Evolutionary conservation across 2,113 vertebrate genomes (phyloP), one percentile per base, ranked within the genome.

Genomic region (Carassius carassius): DNA sequence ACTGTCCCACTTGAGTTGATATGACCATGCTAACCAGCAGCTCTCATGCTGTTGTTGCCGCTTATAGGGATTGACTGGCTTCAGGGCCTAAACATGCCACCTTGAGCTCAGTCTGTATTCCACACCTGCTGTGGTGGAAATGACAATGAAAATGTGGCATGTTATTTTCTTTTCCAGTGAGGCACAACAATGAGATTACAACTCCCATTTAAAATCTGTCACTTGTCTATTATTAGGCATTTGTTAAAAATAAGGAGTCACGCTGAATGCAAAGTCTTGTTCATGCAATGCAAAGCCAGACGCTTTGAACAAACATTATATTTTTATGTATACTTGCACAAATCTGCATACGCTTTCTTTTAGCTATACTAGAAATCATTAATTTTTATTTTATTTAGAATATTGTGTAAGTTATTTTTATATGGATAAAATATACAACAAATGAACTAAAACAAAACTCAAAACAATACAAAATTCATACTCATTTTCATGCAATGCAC

Each of bases 111-210:
- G 32, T 79, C 63, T 84, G 17, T 85, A 86, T 83, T 81, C 35
- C 78, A 85, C 89, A 90, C 85, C 89, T 90, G 89, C 86, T 85
- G 87, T 44, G 14, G 72, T 63, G 19, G 19, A 29, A 72, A 69
- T 82, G 44, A 90, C 87, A 88, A 88, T 84, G 60, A 74, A 47
- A 81, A 85, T 70, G 80, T 75, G 80, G 41, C 86, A 85, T 73
- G 70, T 58, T 85, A 51, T 86, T 79, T 89, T 77, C 21, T 74
- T 85, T 81, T 81, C 84, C 77, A 86, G 23, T 14, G 65, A 78
- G 23, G 44, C 83, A 82, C 35, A 82, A 86, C 86, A 86, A 84
- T 83, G 85, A n/a, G 37, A 73, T 60, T 14, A 29, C 14, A 72
- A 14, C 81, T 58, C 60, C 32, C 69, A 81, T 81, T 75, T 44